Evolutionary conservation across 2,888 invertebrate species (phyloP), one percentile per base, ranked within the genome.

Genomic region (Stegana nigrithorax): DNA sequence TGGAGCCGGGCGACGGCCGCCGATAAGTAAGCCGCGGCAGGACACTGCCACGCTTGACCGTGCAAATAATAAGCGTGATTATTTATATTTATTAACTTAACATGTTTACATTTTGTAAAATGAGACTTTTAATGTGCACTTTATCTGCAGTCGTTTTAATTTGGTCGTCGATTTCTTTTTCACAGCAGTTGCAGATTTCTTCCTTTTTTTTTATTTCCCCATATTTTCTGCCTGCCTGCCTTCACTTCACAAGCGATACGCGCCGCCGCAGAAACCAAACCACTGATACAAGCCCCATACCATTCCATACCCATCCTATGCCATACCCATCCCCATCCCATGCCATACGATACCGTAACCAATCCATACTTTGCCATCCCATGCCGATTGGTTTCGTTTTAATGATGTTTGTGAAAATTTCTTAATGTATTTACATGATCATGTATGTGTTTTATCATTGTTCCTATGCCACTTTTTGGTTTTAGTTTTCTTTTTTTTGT

Each of bases 21-120:
- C n/a, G n/a, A n/a, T n/a, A n/a, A n/a, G n/a, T n/a, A n/a, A n/a
- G n/a, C n/a, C n/a, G 62, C 57, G 67, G 62, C 61, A 62, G 58
- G 50, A 29, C 32, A 32, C 32, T 10, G 32, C 32, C 2, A 32
- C 6, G 32, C 32, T 32, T 32, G 32, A 32, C n/a, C 32, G 66
- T 67, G 64, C 61, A 71, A 70, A 72, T 82, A 78, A 81, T 81
- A 81, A 81, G 78, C 73, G 72, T 69, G 82, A 83, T 83, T 82
- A 82, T 83, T 81, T 81, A 78, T 83, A 83, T 83, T 83, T 83
- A 83, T 83, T 82, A 83, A 79, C 78, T 81, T 75, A 79, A 82
- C 83, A 80, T 81, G 83, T 82, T 82, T 79, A 82, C 82, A 82
- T 82, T 82, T 82, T 83, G 82, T 83, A 82, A 83, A 81, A 83